These are phyloP conservation scores for Himalopsyche kuldschensis DNA, from an alignment of 2,888 invertebrate species.

Conservation along the genomic window DNA sequence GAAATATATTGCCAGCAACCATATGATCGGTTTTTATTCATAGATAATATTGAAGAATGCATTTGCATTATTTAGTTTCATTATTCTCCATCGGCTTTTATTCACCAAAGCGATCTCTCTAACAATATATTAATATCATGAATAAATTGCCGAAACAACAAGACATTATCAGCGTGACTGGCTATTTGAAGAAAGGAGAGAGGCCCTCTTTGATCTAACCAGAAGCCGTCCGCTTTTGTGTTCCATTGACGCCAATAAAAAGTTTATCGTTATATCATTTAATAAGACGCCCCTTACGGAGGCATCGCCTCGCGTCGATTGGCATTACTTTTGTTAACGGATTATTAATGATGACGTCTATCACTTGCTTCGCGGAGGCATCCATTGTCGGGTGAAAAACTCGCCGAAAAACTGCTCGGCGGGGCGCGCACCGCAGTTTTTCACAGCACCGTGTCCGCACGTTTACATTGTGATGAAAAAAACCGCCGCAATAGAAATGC, in stretches of 20 bases:
- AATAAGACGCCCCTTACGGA: conserved; percentile 7
- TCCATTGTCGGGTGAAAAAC: neutral
- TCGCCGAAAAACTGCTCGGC: neutral
- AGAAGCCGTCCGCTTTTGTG: conserved; percentile 9
- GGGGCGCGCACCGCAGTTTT: neutral
- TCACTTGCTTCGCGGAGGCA: conserved; percentile 1
- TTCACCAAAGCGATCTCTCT: neutral
- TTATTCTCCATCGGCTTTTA: too few relatives aligned
- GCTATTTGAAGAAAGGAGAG: neutral
- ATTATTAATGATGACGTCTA: conserved; percentile 40
- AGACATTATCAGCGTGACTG: neutral
- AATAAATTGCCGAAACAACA: neutral
- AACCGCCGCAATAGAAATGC: neutral
- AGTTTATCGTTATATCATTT: conserved; percentile 31
- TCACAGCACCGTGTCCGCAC: neutral
- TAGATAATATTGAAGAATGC: too few relatives aligned
- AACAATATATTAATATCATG: neutral
- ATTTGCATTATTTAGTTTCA: too few relatives aligned
- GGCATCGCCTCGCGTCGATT: conserved; percentile 41
- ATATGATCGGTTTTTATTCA: too few relatives aligned
- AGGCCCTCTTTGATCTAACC: neutral
- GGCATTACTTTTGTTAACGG: conserved; percentile 45
- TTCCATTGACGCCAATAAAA: conserved; percentile 25
- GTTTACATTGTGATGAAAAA: neutral
- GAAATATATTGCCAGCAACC: too few relatives aligned